Base-by-base conservation (phyloP, 2,797 vertebrate genomes). In the Sandelia bainsii region DNA sequence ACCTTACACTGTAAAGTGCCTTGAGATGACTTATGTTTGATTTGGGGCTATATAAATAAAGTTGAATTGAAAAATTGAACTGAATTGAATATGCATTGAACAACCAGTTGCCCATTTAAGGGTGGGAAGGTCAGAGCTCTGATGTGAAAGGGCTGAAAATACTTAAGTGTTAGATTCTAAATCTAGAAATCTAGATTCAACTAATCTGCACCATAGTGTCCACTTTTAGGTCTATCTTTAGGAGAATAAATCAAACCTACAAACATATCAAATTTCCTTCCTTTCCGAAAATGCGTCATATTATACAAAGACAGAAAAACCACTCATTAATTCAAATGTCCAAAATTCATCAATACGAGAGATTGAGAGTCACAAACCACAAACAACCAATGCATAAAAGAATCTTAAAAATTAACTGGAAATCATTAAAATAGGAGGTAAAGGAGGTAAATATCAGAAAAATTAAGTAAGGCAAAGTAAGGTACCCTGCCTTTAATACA, bases 81-180 rank as follows among this genome's bases (percentile, higher is more conserved):
- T 32, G 29, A 32, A 32, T 8, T 32, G 29, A 72, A 58, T 19
- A 59, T 40, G 10, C n/a, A 4, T 6, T 16, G 20, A 57, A 58
- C 23, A 39, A 12, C 22, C 37, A n/a, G 17, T 34, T 40, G 32
- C 66, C 20, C 13, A 25, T 10, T 20, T 1, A 7, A 68, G 27
- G 19, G 5, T 7, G 27, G 13, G 14, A 34, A 70, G 72, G 59
- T 69, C 61, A 62, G 12, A 54, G 52, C 54, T 64, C 46, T 60
- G 42, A 62, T 32, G 60, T 48, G 17, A 59, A 66, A 65, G 59
- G 40, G 27, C 25, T 46, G 22, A 54, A 51, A 59, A 25, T 8
- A 23, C 46, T 68, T 16, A 17, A 32, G 2, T 8, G 37, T 52
- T 56, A 52, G 3, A 72, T 1, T 19, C 16, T 22, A 14, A 65